phyloP scores from a whole-genome alignment of 35 echinoderm and acorn worm genomes.

The Ptychodera flava region DNA sequence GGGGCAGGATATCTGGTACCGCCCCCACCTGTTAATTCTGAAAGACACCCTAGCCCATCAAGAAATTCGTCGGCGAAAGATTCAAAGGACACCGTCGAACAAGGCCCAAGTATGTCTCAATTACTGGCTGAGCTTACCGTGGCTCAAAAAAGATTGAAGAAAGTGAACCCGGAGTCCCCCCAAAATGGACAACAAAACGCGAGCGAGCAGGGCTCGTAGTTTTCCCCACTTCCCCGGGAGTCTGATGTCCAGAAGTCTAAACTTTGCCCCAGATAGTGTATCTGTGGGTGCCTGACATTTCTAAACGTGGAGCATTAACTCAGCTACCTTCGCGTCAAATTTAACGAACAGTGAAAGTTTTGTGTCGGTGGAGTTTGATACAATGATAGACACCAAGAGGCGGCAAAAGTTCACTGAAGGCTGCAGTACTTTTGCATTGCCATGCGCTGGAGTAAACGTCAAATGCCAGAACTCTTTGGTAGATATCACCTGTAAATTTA shows the following conservation, averaged over 20 bases:
- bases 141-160: background rate
- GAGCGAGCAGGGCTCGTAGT: background rate
- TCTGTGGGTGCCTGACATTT: background rate
- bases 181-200: background rate
- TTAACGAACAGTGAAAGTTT: background rate
- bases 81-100: background rate
- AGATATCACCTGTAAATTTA: background rate
- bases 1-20: background rate
- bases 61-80: background rate
- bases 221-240: background rate
- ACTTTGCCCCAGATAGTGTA: background rate
- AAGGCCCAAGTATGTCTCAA: background rate
- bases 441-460: background rate
- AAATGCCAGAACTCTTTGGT: background rate
- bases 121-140: background rate
- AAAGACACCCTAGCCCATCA: too few species aligned
- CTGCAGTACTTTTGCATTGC: too few species aligned
- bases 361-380: background rate
- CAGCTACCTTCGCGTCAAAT: background rate
- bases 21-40: too few species aligned
- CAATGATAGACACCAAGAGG: background rate
- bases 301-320: background rate
- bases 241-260: background rate
- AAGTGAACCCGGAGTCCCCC: background rate
- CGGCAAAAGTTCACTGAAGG: background rate